Percentiles rank a stretch among this genome's conserved stretches.
These are phyloP conservation scores for Drosophila pallidifrons DNA, from an alignment of 1,140 invertebrate species.

Conservation along the genomic window DNA sequence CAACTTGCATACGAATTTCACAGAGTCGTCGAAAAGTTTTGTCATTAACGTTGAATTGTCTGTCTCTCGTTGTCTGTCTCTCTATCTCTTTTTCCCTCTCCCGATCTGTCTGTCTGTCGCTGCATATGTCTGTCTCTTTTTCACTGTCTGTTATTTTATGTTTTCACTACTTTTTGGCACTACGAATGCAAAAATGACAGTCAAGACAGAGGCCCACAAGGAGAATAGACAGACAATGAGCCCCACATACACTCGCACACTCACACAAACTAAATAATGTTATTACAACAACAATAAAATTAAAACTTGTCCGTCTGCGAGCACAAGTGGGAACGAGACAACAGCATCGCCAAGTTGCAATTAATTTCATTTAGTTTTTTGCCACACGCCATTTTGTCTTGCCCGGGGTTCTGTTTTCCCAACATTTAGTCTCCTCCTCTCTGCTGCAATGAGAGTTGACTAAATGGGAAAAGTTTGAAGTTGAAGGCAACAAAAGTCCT, in stretches of 20 bases:
- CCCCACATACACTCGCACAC: conserved; percentile 41
- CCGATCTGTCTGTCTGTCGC: not conserved
- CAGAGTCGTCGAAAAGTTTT: conserved; percentile 78
- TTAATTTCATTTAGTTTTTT: conserved; percentile 82
- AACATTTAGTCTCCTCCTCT: not conserved
- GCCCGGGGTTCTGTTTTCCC: conserved; percentile 7
- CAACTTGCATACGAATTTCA: conserved; percentile 72
- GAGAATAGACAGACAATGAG: conserved; percentile 23
- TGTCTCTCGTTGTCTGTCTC: conserved; percentile 16
- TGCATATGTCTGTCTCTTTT: conserved; percentile 18
- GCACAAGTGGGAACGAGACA: conserved; percentile 39
- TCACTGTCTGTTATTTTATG: conserved; percentile 61
- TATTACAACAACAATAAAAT: conserved; percentile 79
- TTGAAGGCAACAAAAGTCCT: conserved; percentile 72
- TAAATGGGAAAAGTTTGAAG: conserved; percentile 83
- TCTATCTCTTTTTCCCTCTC: not conserved
- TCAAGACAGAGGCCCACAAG: conserved; percentile 30
- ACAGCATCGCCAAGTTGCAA: conserved; percentile 70
- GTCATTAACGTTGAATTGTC: conserved; percentile 76
- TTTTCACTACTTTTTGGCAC: conserved; percentile 64
- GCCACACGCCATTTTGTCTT: conserved; percentile 63
- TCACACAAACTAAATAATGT: conserved; percentile 70
- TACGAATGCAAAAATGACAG: conserved; percentile 75
- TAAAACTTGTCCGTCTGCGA: conserved; percentile 58
- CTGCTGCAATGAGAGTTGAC: conserved; percentile 50